Conservation (phyloP, 2,797 vertebrate species). For the Cryptoprocta ferox region DNA sequence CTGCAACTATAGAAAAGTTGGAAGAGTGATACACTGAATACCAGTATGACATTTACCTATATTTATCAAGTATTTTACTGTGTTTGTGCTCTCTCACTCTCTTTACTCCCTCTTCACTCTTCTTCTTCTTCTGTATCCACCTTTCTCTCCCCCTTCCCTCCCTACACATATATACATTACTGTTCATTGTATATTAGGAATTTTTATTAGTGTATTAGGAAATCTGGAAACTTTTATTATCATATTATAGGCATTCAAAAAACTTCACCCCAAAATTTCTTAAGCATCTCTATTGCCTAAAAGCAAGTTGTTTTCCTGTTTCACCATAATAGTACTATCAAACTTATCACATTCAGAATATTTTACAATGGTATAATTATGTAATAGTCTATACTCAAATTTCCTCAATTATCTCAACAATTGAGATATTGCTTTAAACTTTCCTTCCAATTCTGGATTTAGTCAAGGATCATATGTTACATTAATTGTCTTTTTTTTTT, state of each 20-base stretch:
- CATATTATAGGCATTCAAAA: background rate
- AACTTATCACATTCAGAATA: background rate
- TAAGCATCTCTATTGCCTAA: background rate
- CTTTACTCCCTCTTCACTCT: background rate
- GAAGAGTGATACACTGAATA: background rate
- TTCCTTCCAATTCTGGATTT: background rate
- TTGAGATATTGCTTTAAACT: background rate
- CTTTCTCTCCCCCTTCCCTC: background rate
- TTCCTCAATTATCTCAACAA: background rate
- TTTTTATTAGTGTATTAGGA: background rate
- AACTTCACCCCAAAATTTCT: background rate
- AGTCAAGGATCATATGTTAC: background rate
- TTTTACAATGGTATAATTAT: background rate
- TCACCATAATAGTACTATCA: background rate
- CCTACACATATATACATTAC: background rate
- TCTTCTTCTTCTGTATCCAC: background rate
- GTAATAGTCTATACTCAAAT: background rate
- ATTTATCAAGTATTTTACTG: background rate
- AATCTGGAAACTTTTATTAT: background rate
- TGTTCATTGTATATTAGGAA: background rate
- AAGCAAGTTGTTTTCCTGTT: background rate
- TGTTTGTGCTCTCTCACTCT: background rate
- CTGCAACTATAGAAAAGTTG: background rate
- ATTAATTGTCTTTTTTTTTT: background rate
- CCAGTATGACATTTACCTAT: background rate